Base-by-base conservation (phyloP, 2,797 vertebrate species). In the Melanotaenia parkinsoni region DNA sequence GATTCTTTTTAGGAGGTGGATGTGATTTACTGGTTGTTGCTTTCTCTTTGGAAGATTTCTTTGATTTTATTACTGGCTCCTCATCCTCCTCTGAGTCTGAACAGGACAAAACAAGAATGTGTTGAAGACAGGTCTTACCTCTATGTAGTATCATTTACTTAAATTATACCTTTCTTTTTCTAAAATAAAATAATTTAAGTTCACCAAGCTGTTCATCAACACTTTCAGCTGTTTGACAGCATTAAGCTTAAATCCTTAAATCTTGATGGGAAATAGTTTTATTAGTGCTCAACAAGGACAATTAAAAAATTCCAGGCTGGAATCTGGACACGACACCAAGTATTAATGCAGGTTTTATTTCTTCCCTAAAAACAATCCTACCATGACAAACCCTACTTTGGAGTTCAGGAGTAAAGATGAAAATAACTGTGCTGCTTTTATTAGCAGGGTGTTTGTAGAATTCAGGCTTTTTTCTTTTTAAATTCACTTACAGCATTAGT, bases 11-110 rank as follows among this genome's bases (percentile, higher is more conserved):
- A 12, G 79, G 69, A 76, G 86, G 85, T 51, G 90, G 88, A 14
- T 83, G 64, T 54, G 57, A 78, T 85, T 94, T 96, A 77, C 79
- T 85, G 64, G 74, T 28, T 24, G 89, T 89, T 59, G 61, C 45
- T 62, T 92, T 93, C 76, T 93, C 92, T 88, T 95, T 94, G 30
- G 94, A 63, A 38, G 72, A 91, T 87, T 95, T 96, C 82, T 96
- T 96, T 37, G 91, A 69, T 80, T 95, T 96, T 83, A 77, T 95
- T 58, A 88, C 86, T 24, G 89, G 78, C 68, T 95, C 73, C 87
- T 95, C 90, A 82, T 94, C 90, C 30, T 97, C 96, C 1, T 80
- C 78, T 1, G 97, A 98, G 89, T 98, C 97, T 98, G 88, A 72
- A 40, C 67, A 78, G 32, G 65, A 62, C 51, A 0, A 60, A 22